These are phyloP conservation scores for Oreochromis mossambicus DNA, from an alignment of 2,797 vertebrate genomes.

Conservation along the genomic window DNA sequence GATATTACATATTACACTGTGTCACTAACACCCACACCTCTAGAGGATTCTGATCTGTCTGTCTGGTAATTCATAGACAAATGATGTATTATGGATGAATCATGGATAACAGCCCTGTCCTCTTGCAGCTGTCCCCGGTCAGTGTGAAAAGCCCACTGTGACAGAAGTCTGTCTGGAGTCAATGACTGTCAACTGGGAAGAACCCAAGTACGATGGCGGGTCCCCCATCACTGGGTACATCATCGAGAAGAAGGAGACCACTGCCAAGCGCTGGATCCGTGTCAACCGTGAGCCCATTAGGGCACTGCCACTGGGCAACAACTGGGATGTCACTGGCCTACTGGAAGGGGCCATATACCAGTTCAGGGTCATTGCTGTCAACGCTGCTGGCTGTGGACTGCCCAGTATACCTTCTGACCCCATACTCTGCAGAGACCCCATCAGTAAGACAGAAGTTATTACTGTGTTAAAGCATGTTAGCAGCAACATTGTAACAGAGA, in stretches of 20 bases:
- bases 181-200: conserved; percentile 97
- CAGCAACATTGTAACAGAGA: not conserved
- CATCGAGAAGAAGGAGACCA: conserved; percentile 94
- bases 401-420: conserved; percentile 94
- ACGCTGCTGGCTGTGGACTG: conserved; percentile 90
- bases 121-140: conserved; percentile 88
- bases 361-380: conserved; percentile 90
- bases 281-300: conserved; percentile 89
- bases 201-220: conserved; percentile 94
- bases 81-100: not conserved
- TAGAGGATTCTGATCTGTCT: not conserved
- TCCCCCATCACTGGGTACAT: conserved; percentile 92
- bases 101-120: not conserved
- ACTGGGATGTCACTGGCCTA: conserved; percentile 87
- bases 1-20: not conserved
- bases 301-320: conserved; percentile 89
- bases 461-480: not conserved
- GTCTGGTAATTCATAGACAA: not conserved
- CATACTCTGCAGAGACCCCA: conserved; percentile 88
- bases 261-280: conserved; percentile 91
- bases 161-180: conserved; percentile 88
- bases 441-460: conserved; percentile 75
- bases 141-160: conserved; percentile 94
- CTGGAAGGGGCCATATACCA: conserved; percentile 90
- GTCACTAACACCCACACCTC: not conserved